These are phyloP conservation scores for Oryzias curvinotus DNA, from an alignment of 2,113 vertebrate species.

Conservation along the genomic window DNA sequence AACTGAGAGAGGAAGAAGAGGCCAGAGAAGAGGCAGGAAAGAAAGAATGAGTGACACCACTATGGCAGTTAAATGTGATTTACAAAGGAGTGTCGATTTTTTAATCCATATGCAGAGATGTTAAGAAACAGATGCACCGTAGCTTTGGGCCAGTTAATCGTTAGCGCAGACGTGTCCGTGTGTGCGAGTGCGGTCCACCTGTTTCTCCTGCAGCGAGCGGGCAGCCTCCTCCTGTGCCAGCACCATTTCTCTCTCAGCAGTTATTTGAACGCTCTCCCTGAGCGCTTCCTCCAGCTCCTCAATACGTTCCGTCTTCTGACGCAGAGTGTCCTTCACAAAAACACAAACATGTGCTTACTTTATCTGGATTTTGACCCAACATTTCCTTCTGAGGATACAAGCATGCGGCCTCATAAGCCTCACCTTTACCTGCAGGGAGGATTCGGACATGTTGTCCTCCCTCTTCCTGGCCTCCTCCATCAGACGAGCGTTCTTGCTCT, in stretches of 20 bases:
- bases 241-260: conserved; percentile 97
- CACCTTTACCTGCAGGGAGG: conserved; percentile 94
- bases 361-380: too few relatives aligned
- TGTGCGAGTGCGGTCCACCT: conserved; percentile 74
- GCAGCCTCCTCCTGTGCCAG: conserved; percentile 97
- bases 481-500: conserved; percentile 93
- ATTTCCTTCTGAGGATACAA: background rate
- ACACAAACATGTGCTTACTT: background rate
- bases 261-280: conserved; percentile 98
- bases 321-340: conserved; percentile 85
- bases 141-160: background rate
- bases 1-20: conserved; percentile 66
- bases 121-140: background rate
- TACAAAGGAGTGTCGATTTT: conserved; percentile 23
- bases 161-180: conserved; percentile 4
- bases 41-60: conserved; percentile 37
- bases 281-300: conserved; percentile 98
- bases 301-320: conserved; percentile 95
- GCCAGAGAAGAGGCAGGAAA: conserved; percentile 49
- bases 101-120: background rate
- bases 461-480: conserved; percentile 90
- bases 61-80: conserved; percentile 27
- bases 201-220: conserved; percentile 93
- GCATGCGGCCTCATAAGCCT: conserved; percentile 6
- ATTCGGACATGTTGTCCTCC: conserved; percentile 91